These are phyloP conservation scores for Micrasema longulum DNA, from an alignment of 1,140 invertebrate species.

Conservation along the genomic window DNA sequence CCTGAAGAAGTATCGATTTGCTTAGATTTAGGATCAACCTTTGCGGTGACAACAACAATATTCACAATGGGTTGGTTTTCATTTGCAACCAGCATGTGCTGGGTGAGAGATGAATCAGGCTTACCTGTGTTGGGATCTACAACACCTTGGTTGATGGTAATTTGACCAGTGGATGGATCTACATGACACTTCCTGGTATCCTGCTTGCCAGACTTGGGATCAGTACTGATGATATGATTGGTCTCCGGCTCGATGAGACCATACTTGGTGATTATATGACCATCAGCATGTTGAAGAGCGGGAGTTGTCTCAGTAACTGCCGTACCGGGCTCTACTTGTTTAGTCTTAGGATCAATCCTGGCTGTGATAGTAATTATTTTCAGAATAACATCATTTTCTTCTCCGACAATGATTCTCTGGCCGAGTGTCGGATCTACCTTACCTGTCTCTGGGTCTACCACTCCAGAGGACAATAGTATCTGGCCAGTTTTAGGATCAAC, in stretches of 20 bases:
- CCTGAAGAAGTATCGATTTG: constrained; percentile 66
- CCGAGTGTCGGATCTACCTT: constrained; percentile 68
- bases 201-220: constrained; percentile 70
- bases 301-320: constrained; percentile 68
- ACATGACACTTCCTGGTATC: constrained; percentile 70
- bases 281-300: constrained; percentile 67
- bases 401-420: constrained; percentile 66
- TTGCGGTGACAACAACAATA: constrained; percentile 66
- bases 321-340: constrained; percentile 69
- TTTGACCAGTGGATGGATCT: constrained; percentile 69
- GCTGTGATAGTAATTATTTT: constrained; percentile 70
- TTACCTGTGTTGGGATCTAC: constrained; percentile 71
- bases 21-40: constrained; percentile 68
- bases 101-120: constrained; percentile 65
- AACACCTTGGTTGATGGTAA: constrained; percentile 68
- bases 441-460: constrained; percentile 69
- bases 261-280: constrained; percentile 72
- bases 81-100: constrained; percentile 68
- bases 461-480: constrained; percentile 66
- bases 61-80: constrained; percentile 69
- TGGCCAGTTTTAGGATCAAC: constrained; percentile 69
- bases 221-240: constrained; percentile 68
- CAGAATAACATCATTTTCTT: constrained; percentile 64
- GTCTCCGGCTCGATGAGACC: constrained; percentile 71
- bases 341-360: constrained; percentile 68